Conservation (phyloP, 2,888 invertebrate genomes). For the Phragmatobia fuliginosa region DNA sequence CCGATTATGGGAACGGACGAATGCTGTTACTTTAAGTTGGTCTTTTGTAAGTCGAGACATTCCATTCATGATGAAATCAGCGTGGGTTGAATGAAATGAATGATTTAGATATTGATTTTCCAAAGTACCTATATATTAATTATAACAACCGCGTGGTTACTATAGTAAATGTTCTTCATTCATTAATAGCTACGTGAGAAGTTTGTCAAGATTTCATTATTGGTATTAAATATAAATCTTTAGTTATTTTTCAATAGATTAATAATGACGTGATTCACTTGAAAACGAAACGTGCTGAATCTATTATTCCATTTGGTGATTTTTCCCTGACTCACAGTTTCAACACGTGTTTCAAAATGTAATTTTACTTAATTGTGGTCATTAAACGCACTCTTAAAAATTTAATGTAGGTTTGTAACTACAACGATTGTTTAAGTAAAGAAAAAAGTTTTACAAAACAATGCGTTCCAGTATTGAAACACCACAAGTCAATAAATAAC, state of each 20-base stretch:
- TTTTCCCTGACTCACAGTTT: slow-evolving; percentile 6
- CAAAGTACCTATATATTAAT: too few species aligned
- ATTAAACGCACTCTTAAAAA: neutral
- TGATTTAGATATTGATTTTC: neutral
- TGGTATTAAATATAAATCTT: slow-evolving; percentile 32
- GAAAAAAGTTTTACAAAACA: neutral
- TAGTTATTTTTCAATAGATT: slow-evolving; percentile 50
- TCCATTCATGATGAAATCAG: too few species aligned
- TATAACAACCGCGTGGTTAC: too few species aligned
- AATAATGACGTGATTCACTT: slow-evolving; percentile 33
- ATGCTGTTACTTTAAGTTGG: too few species aligned
- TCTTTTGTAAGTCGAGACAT: too few species aligned
- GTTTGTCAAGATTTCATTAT: neutral
- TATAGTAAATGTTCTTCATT: neutral
- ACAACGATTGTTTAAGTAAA: neutral
- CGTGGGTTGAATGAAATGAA: too few species aligned
- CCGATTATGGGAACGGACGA: too few species aligned
- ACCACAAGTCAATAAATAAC: neutral
- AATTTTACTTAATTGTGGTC: neutral
- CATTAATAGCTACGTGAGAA: neutral
- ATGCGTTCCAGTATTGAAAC: neutral
- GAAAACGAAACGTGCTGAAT: slow-evolving; percentile 55
- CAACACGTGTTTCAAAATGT: neutral
- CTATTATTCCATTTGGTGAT: slow-evolving; percentile 29
- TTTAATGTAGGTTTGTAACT: neutral